Evolutionary conservation across 2,113 vertebrate species (phyloP), one percentile per base, ranked within the genome.

Genomic region (Camarhynchus parvulus): DNA sequence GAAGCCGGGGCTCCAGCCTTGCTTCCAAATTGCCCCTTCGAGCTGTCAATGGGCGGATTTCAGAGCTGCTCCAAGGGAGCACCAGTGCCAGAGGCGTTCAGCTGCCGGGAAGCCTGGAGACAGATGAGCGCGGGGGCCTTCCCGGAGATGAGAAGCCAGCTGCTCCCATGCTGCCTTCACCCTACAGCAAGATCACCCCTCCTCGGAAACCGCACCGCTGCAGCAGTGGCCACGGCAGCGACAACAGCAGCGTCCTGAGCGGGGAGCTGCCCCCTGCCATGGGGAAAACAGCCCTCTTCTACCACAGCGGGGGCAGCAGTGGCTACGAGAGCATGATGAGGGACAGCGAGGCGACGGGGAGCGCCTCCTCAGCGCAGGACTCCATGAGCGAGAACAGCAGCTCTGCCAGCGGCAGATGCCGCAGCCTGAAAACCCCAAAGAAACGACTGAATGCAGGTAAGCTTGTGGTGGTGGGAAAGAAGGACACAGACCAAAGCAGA

Each of bases 241-340:
- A 99, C 98, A 99, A 99, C 97, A 99, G 99, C 98, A 99, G 99
- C 5, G 99, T 99, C 49, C 98, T 99, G 94, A 99, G 99, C 0
- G 99, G 99, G 13, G 99, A 99, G 96, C 98, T 99, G 21, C 99
- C 99, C 9, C 99, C 99, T 0, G 99, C 99, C 96, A 99, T 99
- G 99, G 99, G 99, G 35, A 99, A 99, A 96, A 99, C 99, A 0
- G 98, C 99, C 24, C 96, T 99, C 39, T 99, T 99, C 92, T 99
- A 99, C 95, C 99, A 99, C 98, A 99, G 99, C 0, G 99, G 99
- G 4, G 99, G 99, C 83, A 99, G 99, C 98, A 99, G 99, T 1
- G 99, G 99, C 83, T 99, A 99, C 0, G 99, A 99, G 97, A 99
- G 99, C 97, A 99, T 99, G 99, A 98, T 99, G 82, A 98, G 99